Evolutionary conservation across 2,797 vertebrate species (phyloP).

Genomic region (Gymnocypris eckloni): DNA sequence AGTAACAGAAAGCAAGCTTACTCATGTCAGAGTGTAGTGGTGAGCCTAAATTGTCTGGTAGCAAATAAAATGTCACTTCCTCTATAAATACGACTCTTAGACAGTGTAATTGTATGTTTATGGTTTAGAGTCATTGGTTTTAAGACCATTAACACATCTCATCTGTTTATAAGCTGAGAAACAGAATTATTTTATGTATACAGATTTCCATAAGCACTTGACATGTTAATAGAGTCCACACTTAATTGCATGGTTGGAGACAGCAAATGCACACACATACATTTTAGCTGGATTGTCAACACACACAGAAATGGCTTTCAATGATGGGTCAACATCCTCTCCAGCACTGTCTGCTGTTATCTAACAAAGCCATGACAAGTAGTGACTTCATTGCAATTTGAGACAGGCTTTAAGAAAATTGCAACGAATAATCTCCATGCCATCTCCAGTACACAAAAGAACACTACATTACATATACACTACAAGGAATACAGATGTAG

Average conservation of each 20-base stretch:
- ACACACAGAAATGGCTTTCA: conserved; percentile 6
- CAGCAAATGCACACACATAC: neutral
- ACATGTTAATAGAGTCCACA: neutral
- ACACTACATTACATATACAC: neutral
- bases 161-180: conserved; percentile 10
- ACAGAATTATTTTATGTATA: neutral
- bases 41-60: conserved; percentile 20
- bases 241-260: neutral
- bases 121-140: conserved; percentile 45
- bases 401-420: conserved; percentile 4
- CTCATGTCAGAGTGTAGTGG: conserved; percentile 13
- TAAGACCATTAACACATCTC: conserved; percentile 30
- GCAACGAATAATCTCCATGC: neutral
- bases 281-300: conserved; percentile 1
- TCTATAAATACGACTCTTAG: conserved; percentile 36
- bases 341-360: neutral
- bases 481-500: neutral
- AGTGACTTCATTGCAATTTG: conserved; percentile 5
- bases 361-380: conserved; percentile 24
- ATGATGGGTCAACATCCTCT: neutral
- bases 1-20: conserved; percentile 24
- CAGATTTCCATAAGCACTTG: neutral
- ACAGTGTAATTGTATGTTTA: conserved; percentile 33
- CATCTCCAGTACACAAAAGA: neutral
- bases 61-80: conserved; percentile 34